phyloP scores from a whole-genome alignment of 1,140 invertebrate species.

The Apolygus lucorum region DNA sequence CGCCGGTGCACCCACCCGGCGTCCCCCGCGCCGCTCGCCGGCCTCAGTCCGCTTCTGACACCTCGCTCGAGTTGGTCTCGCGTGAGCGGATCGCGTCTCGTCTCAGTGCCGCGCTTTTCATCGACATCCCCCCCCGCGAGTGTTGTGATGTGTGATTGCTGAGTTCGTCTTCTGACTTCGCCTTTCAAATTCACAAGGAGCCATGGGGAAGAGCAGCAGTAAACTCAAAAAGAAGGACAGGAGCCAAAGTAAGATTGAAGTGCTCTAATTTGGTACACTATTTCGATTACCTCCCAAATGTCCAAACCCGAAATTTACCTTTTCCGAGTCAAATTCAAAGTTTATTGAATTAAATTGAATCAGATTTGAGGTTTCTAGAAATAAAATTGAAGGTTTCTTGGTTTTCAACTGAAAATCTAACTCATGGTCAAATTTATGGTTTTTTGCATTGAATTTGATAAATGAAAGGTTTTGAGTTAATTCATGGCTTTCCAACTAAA shows the following conservation, averaged over 20 bases:
- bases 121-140: not conserved
- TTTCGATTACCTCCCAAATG: no score
- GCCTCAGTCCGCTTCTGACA: not conserved
- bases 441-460: no score
- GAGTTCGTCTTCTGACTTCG: not conserved
- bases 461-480: no score
- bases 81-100: not conserved
- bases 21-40: not conserved
- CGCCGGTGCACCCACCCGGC: not conserved
- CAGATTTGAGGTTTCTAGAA: no score
- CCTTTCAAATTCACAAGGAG: not conserved
- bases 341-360: no score
- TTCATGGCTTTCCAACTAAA: no score
- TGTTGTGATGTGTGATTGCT: not conserved
- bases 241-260: conserved; percentile 39
- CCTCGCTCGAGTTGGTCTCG: not conserved
- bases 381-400: no score
- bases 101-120: not conserved
- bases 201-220: conserved; percentile 41
- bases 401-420: no score
- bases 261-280: not conserved
- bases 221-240: conserved; percentile 38
- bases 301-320: no score
- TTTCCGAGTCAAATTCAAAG: no score
- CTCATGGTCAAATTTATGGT: no score